Evolutionary conservation across 2,797 vertebrate species (phyloP).

Genomic region (Neoniphon sammara): DNA sequence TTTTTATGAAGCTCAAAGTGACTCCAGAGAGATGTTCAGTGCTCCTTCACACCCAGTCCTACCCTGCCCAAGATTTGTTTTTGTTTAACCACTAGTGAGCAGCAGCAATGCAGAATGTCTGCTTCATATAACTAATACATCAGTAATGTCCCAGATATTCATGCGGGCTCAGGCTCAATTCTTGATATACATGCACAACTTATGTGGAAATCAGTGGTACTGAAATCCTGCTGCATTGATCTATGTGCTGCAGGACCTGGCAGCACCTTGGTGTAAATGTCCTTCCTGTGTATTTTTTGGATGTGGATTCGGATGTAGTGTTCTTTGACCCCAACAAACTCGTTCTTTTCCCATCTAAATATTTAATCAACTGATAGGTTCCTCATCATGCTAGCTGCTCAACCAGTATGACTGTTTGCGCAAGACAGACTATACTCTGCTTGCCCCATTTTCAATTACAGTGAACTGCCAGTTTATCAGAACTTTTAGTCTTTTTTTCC

Average conservation of each 20-base stretch:
- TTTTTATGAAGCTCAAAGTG: not conserved
- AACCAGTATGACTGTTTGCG: not conserved
- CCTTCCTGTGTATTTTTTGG: conserved; percentile 20
- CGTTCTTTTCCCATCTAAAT: conserved; percentile 56
- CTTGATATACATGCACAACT: not conserved
- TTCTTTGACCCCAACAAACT: conserved; percentile 45
- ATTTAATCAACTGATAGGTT: conserved; percentile 46
- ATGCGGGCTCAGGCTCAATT: not conserved
- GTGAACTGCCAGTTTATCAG: not conserved
- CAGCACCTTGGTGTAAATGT: conserved; percentile 11
- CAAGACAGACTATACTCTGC: not conserved
- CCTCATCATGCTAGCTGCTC: conserved; percentile 6
- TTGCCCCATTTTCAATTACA: not conserved
- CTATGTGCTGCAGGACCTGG: not conserved
- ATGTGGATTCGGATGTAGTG: not conserved
- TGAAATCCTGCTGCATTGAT: not conserved
- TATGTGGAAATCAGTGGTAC: not conserved
- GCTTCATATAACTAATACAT: not conserved
- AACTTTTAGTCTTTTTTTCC: not conserved
- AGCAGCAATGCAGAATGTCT: not conserved
- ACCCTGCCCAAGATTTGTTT: not conserved
- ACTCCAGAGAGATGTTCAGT: not conserved
- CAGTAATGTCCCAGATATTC: not conserved
- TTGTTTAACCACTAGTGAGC: not conserved
- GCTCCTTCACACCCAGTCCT: too few relatives aligned